Base-by-base conservation (phyloP, 37 sponge, comb jelly and placozoan species). In the Tethya wilhelma region DNA sequence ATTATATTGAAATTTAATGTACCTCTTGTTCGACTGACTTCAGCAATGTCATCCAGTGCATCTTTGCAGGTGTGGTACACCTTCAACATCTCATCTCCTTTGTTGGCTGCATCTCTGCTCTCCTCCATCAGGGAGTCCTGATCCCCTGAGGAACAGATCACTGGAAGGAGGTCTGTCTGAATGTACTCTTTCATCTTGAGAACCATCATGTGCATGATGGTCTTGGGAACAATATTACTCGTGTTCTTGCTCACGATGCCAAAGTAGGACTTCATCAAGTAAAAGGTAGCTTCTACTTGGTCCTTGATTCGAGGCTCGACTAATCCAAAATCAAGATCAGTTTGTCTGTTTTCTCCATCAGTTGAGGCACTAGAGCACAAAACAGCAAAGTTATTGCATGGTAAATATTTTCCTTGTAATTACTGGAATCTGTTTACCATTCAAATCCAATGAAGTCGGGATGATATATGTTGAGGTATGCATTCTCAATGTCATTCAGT, bases 381-480 rank as follows among this genome's bases (percentile, higher is more conserved):
- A n/a, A n/a, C n/a, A n/a, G n/a, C n/a, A n/a, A n/a, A n/a, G n/a
- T n/a, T n/a, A n/a, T n/a, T n/a, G n/a, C n/a, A n/a, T n/a, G n/a
- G n/a, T n/a, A n/a, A n/a, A n/a, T n/a, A n/a, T n/a, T n/a, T n/a
- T n/a, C n/a, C n/a, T n/a, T n/a, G n/a, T n/a, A n/a, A n/a, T n/a
- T n/a, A n/a, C n/a, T n/a, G n/a, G n/a, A n/a, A n/a, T 30, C 14
- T 3, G 1, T 90, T 71, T 72, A 98, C 98, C 90, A 75, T 59
- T 91, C 90, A 79, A 94, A 98, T n/a, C 99, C 99, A 38, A 98
- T 93, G 79, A 98, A 98, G 82, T 98, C 99, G 49, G 95, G 97
- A 71, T 98, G 99, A 73, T 98, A 96, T 32, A 97, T 98, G 88
- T 98, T 98, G 87, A 98, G 94, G 87, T 96, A 98, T n/a, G 99